Base-by-base conservation (phyloP, 2,888 invertebrate species). In the Neocrepidodera transversa region DNA sequence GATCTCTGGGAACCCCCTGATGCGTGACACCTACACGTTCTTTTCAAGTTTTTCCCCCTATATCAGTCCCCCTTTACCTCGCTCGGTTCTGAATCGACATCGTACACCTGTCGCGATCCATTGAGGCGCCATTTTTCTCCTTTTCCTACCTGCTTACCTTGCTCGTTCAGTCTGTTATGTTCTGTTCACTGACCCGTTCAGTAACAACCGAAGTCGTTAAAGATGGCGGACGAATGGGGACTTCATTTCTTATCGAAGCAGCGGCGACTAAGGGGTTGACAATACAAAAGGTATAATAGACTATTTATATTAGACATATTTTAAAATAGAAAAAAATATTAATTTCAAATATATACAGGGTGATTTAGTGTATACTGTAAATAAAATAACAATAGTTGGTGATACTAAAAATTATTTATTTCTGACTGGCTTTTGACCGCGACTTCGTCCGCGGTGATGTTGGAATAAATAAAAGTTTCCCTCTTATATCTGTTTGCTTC, bases 141-240 rank as follows among this genome's bases (percentile, higher is more conserved):
- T 23, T 55, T 54, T 62, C 36, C 64, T 65, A 65, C 64, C 65
- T 67, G 67, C 64, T 62, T 64, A 65, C 65, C 62, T 66, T 64
- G 58, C 58, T 43, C 50, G 35, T 32, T 54, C 36, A 20, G 36
- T 54, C 54, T 13, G 54, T 47, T 42, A 54, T 47, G 54, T 40
- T 53, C 30, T 55, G 59, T 55, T 50, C 60, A 35, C 56, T 60
- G 60, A 60, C 60, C 60, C 52, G 56, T 56, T 48, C 51, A 6
- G 38, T 48, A 60, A 51, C 40, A 51, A 36, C 50, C 60, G 23
- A 50, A 50, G 48, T 50, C 43, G 36, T 60, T 50, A 43, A 54
- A 50, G 55, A 55, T 60, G 55, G 60, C 45, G 51, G 54, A 50
- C 32, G 42, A 51, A 50, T 49, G 30, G 35, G 55, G 30, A 49